Conservation (phyloP, 2,888 invertebrate genomes). For the Euspilapteryx auroguttella region DNA sequence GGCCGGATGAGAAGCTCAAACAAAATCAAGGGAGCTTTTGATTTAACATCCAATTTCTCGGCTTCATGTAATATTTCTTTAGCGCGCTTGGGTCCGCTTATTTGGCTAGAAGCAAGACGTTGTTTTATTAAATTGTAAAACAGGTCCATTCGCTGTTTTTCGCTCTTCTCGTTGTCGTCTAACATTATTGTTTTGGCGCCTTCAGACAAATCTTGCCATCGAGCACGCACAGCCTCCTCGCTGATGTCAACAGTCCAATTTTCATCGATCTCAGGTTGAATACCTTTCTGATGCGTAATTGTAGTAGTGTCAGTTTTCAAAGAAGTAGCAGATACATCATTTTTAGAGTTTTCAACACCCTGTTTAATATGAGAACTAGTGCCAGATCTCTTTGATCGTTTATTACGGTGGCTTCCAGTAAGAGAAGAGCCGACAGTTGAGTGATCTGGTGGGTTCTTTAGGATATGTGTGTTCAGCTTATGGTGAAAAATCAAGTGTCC, state of each 20-base stretch:
- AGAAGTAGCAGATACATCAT: no score
- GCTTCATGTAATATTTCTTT: constrained; percentile 29
- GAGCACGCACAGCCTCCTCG: constrained; percentile 89
- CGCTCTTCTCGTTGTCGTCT: constrained; percentile 94
- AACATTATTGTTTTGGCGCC: constrained; percentile 95
- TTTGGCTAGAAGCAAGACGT: constrained; percentile 15
- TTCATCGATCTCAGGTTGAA: constrained; percentile 78
- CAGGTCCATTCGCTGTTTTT: constrained; percentile 94
- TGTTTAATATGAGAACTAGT: no score
- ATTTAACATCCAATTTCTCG: constrained; percentile 81
- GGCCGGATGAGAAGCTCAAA: constrained; percentile 87
- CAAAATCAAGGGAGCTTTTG: constrained; percentile 90
- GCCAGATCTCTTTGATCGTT: no score
- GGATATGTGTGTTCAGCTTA: constrained; percentile 96
- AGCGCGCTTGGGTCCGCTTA: constrained; percentile 2
- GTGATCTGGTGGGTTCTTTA: constrained; percentile 95
- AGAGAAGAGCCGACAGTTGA: no score
- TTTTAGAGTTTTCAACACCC: no score
- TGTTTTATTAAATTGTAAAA: constrained; percentile 75
- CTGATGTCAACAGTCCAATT: constrained; percentile 95
- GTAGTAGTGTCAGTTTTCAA: no score
- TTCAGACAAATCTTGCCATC: constrained; percentile 89
- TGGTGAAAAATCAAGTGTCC: constrained; percentile 91
- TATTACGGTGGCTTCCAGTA: no score
- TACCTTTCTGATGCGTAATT: no score